phyloP scores from a whole-genome alignment of 2,797 vertebrate species.

The Carapus acus region DNA sequence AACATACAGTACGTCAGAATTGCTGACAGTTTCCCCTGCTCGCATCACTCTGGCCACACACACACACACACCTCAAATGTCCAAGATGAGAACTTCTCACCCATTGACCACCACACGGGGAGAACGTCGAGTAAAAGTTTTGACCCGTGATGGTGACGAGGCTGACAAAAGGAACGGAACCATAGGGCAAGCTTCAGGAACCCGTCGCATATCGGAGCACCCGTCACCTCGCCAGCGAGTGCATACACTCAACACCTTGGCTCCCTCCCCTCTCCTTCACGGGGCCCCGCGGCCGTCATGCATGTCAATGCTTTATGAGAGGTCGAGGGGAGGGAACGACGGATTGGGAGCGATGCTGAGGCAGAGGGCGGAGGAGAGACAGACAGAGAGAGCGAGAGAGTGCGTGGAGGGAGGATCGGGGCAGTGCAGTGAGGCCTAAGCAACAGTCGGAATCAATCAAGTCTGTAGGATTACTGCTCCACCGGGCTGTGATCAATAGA shows the following conservation, averaged over 20 bases:
- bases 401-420: constrained; percentile 65
- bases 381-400: too few species aligned
- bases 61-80: neutral
- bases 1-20: neutral
- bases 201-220: constrained; percentile 59
- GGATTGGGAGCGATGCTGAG: constrained; percentile 49
- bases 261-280: constrained; percentile 50
- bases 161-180: constrained; percentile 25
- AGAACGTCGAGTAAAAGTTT: constrained; percentile 19
- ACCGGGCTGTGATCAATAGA: constrained; percentile 82
- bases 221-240: constrained; percentile 65
- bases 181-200: constrained; percentile 42
- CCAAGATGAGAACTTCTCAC: constrained; percentile 17
- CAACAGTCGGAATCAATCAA: constrained; percentile 80
- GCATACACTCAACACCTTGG: constrained; percentile 57
- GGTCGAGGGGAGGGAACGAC: constrained; percentile 46
- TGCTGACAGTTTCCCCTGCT: neutral
- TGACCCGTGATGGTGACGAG: constrained; percentile 35
- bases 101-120: constrained; percentile 9
- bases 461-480: constrained; percentile 77
- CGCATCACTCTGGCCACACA: constrained; percentile 9
- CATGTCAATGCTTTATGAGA: constrained; percentile 75
- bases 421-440: constrained; percentile 71
- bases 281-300: constrained; percentile 65
- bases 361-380: too few species aligned